Evolutionary conservation across 1,140 invertebrate species (phyloP).

Genomic region (Nephotettix cincticeps): DNA sequence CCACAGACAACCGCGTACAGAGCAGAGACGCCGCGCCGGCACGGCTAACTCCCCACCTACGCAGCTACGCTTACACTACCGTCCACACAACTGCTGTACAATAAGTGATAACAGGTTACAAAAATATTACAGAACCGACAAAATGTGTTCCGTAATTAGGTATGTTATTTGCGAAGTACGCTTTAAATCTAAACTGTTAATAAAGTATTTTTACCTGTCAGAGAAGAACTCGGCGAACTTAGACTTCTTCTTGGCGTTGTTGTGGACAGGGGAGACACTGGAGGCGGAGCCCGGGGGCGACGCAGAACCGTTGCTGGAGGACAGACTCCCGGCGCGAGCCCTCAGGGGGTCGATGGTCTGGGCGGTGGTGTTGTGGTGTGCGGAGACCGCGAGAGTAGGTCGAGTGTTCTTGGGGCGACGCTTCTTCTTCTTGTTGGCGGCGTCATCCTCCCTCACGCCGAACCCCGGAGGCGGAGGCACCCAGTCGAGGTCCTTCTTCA

Average conservation of each 20-base stretch:
- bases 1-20: too few species aligned
- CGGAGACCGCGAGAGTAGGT: slow-evolving; percentile 55
- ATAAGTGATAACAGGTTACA: too few species aligned
- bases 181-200: not conserved
- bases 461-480: slow-evolving; percentile 60
- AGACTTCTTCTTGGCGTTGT: slow-evolving; percentile 60
- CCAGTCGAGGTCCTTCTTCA: slow-evolving; percentile 95
- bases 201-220: slow-evolving; percentile 75
- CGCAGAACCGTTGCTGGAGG: slow-evolving; percentile 63
- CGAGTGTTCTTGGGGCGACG: slow-evolving; percentile 63
- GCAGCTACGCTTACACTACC: too few species aligned
- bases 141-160: too few species aligned
- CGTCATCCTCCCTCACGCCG: slow-evolving; percentile 47
- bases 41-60: too few species aligned
- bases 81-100: too few species aligned
- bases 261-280: slow-evolving; percentile 66
- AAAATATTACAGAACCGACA: too few species aligned
- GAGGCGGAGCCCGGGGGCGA: slow-evolving; percentile 61
- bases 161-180: too few species aligned
- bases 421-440: slow-evolving; percentile 67
- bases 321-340: slow-evolving; percentile 59
- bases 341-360: slow-evolving; percentile 37
- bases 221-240: slow-evolving; percentile 80
- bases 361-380: slow-evolving; percentile 39
- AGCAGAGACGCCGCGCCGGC: too few species aligned